Base-by-base conservation (phyloP, 2,797 vertebrate genomes). In the Ambastaia sidthimunki region DNA sequence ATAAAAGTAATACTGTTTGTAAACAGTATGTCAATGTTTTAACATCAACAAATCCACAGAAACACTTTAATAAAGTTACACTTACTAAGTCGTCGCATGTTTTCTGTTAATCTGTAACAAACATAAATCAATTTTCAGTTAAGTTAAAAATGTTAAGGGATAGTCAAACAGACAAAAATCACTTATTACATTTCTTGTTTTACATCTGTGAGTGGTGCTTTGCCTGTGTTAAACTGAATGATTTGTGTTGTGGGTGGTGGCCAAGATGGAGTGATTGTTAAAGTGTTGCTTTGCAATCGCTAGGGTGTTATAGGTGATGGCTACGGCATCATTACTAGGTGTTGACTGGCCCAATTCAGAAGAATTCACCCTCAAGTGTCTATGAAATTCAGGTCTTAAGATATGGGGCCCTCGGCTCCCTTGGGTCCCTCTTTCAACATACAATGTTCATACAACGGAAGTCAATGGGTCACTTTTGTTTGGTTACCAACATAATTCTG, bases 61-160 rank as follows among this genome's bases (percentile, higher is more conserved):
- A 69, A 52, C 52, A 47, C 7, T n/a, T 59, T 19, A 70, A 37
- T 37, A 37, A 37, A 37, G 34, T 37, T 37, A 37, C 2, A 96
- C 97, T 97, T 89, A 98, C 97, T 98, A 88, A 98, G 94, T 90
- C 97, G 92, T 90, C 96, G 94, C 97, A 98, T 98, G 87, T 98
- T 98, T 93, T 98, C 97, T 78, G 97, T 98, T 91, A 98, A 92
- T 91, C 97, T 98, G 88, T 68, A 89, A 87, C 85, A 85, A 60
- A 84, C 76, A 88, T 62, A 5, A 68, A 57, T 25, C 10, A 37
- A 25, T 60, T 60, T 57, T 57, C 10, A n/a, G n/a, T n/a, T n/a
- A n/a, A 18, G 54, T 55, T 19, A 9, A 55, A 55, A 1, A 57
- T 57, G 19, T 57, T 57, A 11, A 57, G 19, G 19, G 19, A 23